Conservation (phyloP, 2,888 invertebrate species). For the Ferdinandea cuprea region DNA sequence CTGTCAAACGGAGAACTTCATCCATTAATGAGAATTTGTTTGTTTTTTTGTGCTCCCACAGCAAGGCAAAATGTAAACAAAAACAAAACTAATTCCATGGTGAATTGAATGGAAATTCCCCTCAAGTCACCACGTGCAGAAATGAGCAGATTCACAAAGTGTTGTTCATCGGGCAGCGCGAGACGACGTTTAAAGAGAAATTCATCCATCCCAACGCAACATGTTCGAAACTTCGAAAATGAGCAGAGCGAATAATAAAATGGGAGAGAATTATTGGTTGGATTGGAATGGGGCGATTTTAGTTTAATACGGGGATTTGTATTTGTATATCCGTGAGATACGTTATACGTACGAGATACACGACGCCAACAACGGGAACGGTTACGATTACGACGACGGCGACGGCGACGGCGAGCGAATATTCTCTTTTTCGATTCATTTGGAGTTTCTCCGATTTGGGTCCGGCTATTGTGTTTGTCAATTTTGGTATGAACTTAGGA, state of each 20-base stretch:
- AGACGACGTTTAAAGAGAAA: slow-evolving; percentile 12
- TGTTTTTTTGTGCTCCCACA: neutral
- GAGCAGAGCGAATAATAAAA: too few species aligned
- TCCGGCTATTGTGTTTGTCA: slow-evolving; percentile 70
- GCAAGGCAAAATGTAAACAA: slow-evolving; percentile 49
- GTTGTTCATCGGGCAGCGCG: slow-evolving; percentile 34
- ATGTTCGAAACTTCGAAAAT: slow-evolving; percentile 45
- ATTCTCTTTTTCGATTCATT: slow-evolving; percentile 70
- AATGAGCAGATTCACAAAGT: neutral
- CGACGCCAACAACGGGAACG: too few species aligned
- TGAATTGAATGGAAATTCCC: slow-evolving; percentile 18
- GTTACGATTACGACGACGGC: too few species aligned
- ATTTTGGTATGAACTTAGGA: slow-evolving; percentile 54
- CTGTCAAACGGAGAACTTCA: neutral
- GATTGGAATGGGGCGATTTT: slow-evolving; percentile 30
- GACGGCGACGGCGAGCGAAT: too few species aligned
- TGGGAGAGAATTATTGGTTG: neutral
- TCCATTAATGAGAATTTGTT: neutral
- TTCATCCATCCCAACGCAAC: slow-evolving; percentile 41
- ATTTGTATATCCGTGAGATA: slow-evolving; percentile 46
- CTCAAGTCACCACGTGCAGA: slow-evolving; percentile 52
- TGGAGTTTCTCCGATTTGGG: slow-evolving; percentile 69
- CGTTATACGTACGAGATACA: too few species aligned
- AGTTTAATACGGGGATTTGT: slow-evolving; percentile 9
- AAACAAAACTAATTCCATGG: slow-evolving; percentile 42